A percentile compares a stretch with the other conserved stretches of the same genome.
These are phyloP conservation scores for Tragelaphus strepsiceros DNA, from an alignment of 2,113 vertebrate genomes.

Conservation along the genomic window DNA sequence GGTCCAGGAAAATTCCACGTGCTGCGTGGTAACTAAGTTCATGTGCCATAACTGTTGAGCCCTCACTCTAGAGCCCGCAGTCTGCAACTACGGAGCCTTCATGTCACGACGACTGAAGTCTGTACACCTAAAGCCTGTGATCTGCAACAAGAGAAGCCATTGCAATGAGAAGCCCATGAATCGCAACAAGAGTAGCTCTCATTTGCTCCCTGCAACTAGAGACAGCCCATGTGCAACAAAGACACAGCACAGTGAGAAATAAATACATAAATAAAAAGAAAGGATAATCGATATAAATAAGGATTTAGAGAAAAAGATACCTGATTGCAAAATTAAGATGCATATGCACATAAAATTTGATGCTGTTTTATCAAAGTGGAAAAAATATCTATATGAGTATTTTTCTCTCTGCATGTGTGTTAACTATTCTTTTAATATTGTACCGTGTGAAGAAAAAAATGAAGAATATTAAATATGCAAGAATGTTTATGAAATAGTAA, in stretches of 20 bases:
- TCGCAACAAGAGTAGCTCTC: not conserved
- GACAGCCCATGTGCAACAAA: not conserved
- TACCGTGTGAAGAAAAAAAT: not conserved
- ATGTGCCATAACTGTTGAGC: not conserved
- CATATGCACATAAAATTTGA: constrained; percentile 1
- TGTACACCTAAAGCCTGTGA: not conserved
- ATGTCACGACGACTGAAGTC: not conserved
- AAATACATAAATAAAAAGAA: not conserved
- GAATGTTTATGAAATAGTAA: not conserved
- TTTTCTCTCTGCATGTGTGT: not conserved
- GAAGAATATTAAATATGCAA: not conserved
- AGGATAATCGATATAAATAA: not conserved
- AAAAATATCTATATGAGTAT: not conserved
- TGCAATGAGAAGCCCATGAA: not conserved
- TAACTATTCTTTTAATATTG: constrained; percentile 1
- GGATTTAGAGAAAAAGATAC: not conserved
- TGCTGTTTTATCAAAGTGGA: constrained; percentile 13
- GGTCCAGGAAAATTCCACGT: not conserved
- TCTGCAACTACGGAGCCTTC: not conserved
- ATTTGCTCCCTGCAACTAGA: not conserved
- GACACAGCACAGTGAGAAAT: not conserved
- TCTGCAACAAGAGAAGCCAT: not conserved
- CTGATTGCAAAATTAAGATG: not conserved
- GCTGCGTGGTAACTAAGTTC: not conserved
- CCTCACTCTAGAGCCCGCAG: not conserved